These are phyloP conservation scores for Heterocephalus glaber DNA, from an alignment of 2,113 vertebrate species.

Conservation along the genomic window DNA sequence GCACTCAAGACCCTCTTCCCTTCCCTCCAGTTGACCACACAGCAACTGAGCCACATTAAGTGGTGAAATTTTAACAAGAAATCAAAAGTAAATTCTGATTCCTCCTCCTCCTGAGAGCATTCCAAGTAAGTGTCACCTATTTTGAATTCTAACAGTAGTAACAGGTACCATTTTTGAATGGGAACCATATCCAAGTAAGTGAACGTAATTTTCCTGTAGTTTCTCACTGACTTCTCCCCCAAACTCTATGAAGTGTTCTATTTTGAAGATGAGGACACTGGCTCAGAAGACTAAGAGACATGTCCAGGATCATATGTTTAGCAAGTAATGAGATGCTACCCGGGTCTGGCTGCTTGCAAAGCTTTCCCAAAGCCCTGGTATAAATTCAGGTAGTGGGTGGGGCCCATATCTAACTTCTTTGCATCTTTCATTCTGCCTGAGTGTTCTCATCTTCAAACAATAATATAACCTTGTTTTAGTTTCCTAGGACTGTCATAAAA, in stretches of 20 bases:
- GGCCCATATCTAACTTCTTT: neutral
- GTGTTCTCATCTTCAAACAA: constrained; percentile 16
- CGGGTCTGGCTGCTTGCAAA: neutral
- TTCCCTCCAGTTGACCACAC: neutral
- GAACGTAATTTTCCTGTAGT: neutral
- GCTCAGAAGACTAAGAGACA: neutral
- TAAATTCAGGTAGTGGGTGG: neutral
- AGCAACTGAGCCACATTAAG: neutral
- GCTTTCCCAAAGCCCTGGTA: neutral
- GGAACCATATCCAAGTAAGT: neutral
- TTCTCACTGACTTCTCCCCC: neutral
- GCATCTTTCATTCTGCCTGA: neutral
- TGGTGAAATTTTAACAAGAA: neutral
- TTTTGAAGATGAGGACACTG: neutral
- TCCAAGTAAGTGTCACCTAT: neutral
- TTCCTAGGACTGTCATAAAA: neutral
- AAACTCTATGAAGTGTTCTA: neutral
- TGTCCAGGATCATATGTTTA: neutral
- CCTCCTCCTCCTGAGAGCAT: neutral
- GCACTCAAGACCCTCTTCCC: constrained; percentile 50
- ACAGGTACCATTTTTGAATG: neutral
- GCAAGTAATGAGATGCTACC: neutral
- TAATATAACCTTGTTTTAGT: neutral
- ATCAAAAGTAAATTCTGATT: neutral
- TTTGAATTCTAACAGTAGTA: neutral